Evolutionary conservation across 2,888 invertebrate genomes (phyloP).

Genomic region (Therioaphis trifolii): DNA sequence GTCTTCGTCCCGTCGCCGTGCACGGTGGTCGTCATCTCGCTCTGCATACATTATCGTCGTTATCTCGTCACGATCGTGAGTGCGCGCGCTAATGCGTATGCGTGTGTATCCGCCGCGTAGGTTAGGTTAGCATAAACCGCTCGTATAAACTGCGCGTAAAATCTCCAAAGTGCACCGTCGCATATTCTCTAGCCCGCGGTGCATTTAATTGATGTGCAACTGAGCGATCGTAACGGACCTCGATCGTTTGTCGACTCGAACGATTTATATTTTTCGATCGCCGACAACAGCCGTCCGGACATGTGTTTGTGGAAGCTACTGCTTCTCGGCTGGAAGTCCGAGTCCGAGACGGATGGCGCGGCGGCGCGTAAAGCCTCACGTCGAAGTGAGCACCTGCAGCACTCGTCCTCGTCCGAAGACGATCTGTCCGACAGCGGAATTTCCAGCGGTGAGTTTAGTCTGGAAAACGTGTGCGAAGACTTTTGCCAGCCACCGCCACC

Average conservation of each 20-base stretch:
- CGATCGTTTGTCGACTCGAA: too few species aligned
- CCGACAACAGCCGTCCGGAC: too few species aligned
- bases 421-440: constrained; percentile 46
- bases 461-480: constrained; percentile 54
- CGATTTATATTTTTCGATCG: too few species aligned
- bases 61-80: neutral
- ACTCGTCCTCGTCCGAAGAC: constrained; percentile 1
- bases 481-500: neutral
- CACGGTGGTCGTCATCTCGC: neutral
- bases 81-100: too few species aligned
- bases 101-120: too few species aligned
- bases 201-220: too few species aligned
- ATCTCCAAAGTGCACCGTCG: too few species aligned
- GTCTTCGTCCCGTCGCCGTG: constrained; percentile 14
- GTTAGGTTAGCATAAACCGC: too few species aligned
- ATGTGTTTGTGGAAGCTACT: constrained; percentile 55
- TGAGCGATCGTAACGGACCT: neutral
- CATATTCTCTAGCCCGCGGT: too few species aligned
- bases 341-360: neutral
- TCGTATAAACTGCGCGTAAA: too few species aligned
- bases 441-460: constrained; percentile 51
- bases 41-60: neutral
- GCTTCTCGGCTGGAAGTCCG: constrained; percentile 11
- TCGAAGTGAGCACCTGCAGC: neutral
- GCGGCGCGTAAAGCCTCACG: neutral